These are phyloP conservation scores for Radopholus similis DNA, from an alignment of 1,140 invertebrate genomes.

Conservation along the genomic window DNA sequence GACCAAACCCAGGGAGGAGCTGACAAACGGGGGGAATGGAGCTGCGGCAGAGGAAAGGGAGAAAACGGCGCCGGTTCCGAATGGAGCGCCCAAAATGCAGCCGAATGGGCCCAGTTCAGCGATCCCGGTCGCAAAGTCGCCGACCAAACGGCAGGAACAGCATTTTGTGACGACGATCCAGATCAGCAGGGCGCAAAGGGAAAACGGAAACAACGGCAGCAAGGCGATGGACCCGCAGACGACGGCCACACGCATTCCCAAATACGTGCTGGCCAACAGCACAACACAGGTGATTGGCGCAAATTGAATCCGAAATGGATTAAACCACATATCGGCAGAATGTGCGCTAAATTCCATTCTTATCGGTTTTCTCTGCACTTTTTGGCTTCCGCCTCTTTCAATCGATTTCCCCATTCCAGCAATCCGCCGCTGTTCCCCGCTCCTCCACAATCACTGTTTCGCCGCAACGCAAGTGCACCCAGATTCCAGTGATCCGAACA, in stretches of 20 bases:
- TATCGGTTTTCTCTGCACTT: too few species aligned
- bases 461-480: not conserved
- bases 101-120: too few species aligned
- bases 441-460: not conserved
- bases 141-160: not conserved
- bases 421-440: not conserved
- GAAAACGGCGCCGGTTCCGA: not conserved
- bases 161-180: not conserved
- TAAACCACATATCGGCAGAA: too few species aligned
- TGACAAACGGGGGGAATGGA: too few species aligned
- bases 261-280: not conserved
- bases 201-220: not conserved
- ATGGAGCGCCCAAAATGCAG: not conserved
- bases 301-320: too few species aligned
- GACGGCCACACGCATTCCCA: conserved; percentile 14
- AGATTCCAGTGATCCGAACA: not conserved
- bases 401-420: not conserved
- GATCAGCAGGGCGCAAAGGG: not conserved
- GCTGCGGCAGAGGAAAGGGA: not conserved
- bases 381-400: too few species aligned
- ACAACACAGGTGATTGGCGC: too few species aligned
- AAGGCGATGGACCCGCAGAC: not conserved
- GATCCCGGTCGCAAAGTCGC: too few species aligned
- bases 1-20: too few species aligned
- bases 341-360: too few species aligned